Evolutionary conservation across 1,140 invertebrate species (phyloP).

Genomic region (Ooceraea biroi): DNA sequence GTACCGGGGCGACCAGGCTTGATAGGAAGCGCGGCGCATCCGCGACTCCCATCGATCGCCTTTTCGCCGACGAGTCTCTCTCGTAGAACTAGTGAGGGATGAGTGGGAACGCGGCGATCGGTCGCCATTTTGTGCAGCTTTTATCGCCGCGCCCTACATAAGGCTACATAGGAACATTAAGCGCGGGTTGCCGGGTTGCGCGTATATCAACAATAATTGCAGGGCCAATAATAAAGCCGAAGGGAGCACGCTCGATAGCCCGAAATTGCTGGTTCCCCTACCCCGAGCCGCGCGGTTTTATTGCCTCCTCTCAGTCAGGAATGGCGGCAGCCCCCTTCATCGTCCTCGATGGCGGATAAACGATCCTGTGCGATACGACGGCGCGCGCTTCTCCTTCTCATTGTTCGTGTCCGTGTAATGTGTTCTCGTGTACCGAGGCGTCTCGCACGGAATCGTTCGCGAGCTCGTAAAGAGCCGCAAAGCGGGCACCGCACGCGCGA

Average conservation of each 20-base stretch:
- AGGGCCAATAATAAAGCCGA: slow-evolving; percentile 86
- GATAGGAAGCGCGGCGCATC: neutral
- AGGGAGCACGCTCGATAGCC: slow-evolving; percentile 80
- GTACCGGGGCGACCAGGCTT: too few species aligned
- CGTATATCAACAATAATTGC: slow-evolving; percentile 86
- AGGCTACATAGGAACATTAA: slow-evolving; percentile 80
- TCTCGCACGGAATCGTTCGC: slow-evolving; percentile 74
- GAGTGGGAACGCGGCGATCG: slow-evolving; percentile 36
- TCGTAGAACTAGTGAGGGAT: slow-evolving; percentile 3
- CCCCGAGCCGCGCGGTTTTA: slow-evolving; percentile 66
- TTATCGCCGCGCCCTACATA: slow-evolving; percentile 80
- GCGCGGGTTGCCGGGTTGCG: slow-evolving; percentile 78
- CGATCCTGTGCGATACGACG: slow-evolving; percentile 81
- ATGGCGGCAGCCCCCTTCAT: slow-evolving; percentile 82
- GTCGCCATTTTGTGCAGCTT: slow-evolving; percentile 77
- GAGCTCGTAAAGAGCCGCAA: slow-evolving; percentile 77
- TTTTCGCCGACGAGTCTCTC: neutral
- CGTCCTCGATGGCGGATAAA: slow-evolving; percentile 84
- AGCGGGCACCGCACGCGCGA: slow-evolving; percentile 73
- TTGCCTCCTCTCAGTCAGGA: slow-evolving; percentile 74
- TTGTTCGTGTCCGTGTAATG: slow-evolving; percentile 19
- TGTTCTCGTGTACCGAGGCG: slow-evolving; percentile 36
- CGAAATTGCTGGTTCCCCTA: slow-evolving; percentile 83
- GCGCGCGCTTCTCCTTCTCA: slow-evolving; percentile 18
- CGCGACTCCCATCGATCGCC: slow-evolving; percentile 32